Conservation (phyloP, 2,113 vertebrate genomes). For the Malurus elegans region DNA sequence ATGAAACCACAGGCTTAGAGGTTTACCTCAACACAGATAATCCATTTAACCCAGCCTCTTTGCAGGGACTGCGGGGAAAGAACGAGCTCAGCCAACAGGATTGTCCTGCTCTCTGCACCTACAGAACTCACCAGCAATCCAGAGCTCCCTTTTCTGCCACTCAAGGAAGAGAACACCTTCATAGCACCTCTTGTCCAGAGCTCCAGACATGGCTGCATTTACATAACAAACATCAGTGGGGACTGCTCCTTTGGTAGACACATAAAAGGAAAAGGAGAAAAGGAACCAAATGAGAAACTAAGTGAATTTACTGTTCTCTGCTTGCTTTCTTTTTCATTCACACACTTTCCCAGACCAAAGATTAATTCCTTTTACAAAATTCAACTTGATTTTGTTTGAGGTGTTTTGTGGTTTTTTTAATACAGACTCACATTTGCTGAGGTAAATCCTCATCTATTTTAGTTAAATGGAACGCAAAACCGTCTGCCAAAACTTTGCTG, state of each 20-base stretch:
- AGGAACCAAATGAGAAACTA: not conserved
- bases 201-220: not conserved
- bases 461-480: not conserved
- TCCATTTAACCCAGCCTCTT: fast-evolving
- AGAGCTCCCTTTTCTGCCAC: not conserved
- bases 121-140: not conserved
- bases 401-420: not conserved
- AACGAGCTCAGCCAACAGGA: not conserved
- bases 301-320: not conserved
- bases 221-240: not conserved
- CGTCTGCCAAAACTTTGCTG: not conserved
- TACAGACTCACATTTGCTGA: not conserved
- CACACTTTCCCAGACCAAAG: not conserved
- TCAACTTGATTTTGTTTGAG: not conserved
- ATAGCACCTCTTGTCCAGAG: not conserved
- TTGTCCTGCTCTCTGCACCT: fast-evolving
- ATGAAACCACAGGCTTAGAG: not conserved
- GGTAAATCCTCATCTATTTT: not conserved
- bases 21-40: not conserved
- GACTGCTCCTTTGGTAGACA: not conserved
- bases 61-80: not conserved
- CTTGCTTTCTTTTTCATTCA: not conserved
- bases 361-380: not conserved
- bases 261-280: not conserved
- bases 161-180: not conserved